Base-by-base conservation (phyloP, 2,888 invertebrate genomes). In the Gymnosoma rotundatum region DNA sequence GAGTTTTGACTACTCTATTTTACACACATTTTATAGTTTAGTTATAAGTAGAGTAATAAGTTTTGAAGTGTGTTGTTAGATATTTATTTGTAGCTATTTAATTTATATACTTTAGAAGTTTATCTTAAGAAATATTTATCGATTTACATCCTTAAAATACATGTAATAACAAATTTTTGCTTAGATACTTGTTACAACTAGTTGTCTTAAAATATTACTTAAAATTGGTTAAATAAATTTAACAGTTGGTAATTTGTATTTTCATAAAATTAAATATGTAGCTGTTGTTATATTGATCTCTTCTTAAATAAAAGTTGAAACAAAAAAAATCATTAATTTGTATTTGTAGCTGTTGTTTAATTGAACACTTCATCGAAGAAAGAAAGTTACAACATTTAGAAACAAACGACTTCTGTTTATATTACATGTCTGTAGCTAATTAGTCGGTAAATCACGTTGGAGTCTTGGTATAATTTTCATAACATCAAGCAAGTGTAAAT, bases 111-210 rank as follows among this genome's bases (percentile, higher is more conserved):
- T 10, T 12, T 45, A 45, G 45, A 45, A n/a, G 45, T 48, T 16
- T 4, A 54, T 38, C 9, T 54, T 38, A 38, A 67, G 14, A 4
- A 20, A 38, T 12, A 52, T 67, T 14, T 52, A 36, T 52, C 32
- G 2, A 6, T 52, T 12, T n/a, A 42, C 21, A 18, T n/a, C 12
- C 32, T 2, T 18, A 18, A 45, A 45, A 45, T 20, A 48, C 7
- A 48, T 52, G 4, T 14, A 52, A 32, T 12, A 64, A 75, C 70
- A 75, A 75, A 78, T 79, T 83, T 78, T 83, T 83, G 83, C 83
- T 78, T 50, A 70, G 50, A 70, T 20, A 54, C 32, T n/a, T 45
- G 20, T 50, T 12, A 78, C 6, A 18, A 56, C 54, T 74, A 74
- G 54, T 6, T 12, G 21, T 21, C 6, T 18, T 4, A 50, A n/a